Percentiles rank a stretch among this genome's conserved stretches.
Evolutionary conservation across 2,797 vertebrate genomes (phyloP).

Genomic region (Mastacembelus armatus): DNA sequence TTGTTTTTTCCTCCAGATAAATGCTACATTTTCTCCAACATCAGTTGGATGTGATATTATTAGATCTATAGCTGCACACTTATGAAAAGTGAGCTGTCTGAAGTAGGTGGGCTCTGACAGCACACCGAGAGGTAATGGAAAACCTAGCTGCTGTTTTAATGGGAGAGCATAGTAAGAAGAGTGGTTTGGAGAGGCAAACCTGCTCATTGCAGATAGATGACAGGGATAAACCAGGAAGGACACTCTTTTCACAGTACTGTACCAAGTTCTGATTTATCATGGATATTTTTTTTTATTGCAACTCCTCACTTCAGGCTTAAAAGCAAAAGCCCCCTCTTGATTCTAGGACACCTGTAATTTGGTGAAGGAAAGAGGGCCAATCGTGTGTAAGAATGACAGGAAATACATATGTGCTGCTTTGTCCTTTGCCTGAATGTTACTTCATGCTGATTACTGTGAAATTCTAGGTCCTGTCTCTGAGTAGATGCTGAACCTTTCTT

Average conservation of each 20-base stretch:
- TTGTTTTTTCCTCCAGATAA: slow-evolving; percentile 31
- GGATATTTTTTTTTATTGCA: slow-evolving; percentile 13
- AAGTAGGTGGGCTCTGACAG: slow-evolving; percentile 54
- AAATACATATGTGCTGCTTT: background rate
- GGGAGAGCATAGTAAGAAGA: slow-evolving; percentile 23
- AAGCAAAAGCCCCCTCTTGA: slow-evolving; percentile 22
- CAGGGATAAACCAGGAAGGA: slow-evolving; percentile 21
- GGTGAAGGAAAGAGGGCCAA: background rate
- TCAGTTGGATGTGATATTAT: slow-evolving; percentile 65
- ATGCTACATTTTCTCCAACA: slow-evolving; percentile 43
- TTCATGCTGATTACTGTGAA: slow-evolving; percentile 12
- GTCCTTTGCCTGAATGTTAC: slow-evolving; percentile 12
- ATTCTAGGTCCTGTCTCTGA: background rate
- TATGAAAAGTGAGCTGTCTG: slow-evolving; percentile 63
- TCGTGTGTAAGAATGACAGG: background rate
- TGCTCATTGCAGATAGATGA: slow-evolving; percentile 44
- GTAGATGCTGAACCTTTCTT: slow-evolving; percentile 5
- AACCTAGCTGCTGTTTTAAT: slow-evolving; percentile 56
- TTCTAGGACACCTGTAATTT: slow-evolving; percentile 19
- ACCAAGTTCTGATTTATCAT: slow-evolving; percentile 39
- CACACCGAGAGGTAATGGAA: slow-evolving; percentile 50
- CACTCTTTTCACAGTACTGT: slow-evolving; percentile 23
- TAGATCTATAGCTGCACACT: slow-evolving; percentile 67
- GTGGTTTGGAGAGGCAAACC: slow-evolving; percentile 35
- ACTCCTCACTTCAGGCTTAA: background rate